A percentile compares a stretch with the other conserved stretches of the same genome.
Evolutionary conservation across 2,797 vertebrate genomes (phyloP).

Genomic region (Myotis pilosus): DNA sequence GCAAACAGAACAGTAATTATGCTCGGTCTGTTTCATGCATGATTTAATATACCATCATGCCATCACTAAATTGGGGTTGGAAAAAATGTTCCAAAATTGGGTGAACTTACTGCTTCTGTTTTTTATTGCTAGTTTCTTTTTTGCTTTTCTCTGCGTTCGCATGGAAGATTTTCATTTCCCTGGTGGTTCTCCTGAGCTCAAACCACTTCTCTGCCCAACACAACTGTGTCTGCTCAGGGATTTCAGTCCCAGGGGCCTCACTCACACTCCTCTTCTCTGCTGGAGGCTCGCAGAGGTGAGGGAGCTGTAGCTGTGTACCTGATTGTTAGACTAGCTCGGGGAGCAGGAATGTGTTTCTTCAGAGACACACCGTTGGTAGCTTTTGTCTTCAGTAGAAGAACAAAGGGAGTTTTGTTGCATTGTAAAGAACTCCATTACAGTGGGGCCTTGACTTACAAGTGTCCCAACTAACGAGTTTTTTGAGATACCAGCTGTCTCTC

Average conservation of each 20-base stretch:
- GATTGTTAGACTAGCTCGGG: background rate
- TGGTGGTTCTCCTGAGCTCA: background rate
- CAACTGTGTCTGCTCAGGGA: background rate
- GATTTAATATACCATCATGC: background rate
- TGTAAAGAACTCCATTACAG: background rate
- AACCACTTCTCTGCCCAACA: background rate
- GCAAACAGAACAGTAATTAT: background rate
- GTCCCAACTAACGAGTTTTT: too few relatives aligned
- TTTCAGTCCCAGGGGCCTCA: background rate
- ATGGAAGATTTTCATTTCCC: constrained; percentile 7
- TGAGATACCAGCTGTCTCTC: too few relatives aligned
- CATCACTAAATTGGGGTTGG: background rate
- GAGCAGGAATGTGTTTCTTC: background rate
- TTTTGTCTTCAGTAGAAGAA: background rate
- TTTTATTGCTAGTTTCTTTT: background rate
- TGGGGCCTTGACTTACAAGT: too few relatives aligned
- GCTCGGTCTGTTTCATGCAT: background rate
- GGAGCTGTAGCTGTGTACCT: background rate
- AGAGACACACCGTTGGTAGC: background rate
- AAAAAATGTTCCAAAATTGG: background rate
- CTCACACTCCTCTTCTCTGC: background rate
- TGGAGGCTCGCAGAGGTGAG: background rate
- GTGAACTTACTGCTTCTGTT: background rate
- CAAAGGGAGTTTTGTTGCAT: background rate
- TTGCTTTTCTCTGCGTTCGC: constrained; percentile 11